Conservation (phyloP, 2,797 vertebrate species). For the Octomys mimax region DNA sequence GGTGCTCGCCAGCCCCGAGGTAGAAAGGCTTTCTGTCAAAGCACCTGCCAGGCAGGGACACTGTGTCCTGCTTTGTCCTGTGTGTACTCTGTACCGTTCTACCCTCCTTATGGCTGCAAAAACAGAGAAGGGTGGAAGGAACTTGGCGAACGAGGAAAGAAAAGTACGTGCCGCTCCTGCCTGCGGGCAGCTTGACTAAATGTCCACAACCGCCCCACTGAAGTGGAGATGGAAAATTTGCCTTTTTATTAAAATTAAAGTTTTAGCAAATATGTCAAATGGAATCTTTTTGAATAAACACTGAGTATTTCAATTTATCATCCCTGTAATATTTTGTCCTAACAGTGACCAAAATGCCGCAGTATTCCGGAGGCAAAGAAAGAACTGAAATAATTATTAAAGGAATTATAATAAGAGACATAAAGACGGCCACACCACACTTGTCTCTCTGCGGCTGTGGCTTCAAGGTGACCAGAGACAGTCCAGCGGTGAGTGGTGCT, state of each 20-base stretch:
- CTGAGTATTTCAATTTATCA: not conserved
- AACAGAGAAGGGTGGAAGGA: not conserved
- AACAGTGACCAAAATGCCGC: not conserved
- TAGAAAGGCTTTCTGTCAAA: not conserved
- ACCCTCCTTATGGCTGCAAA: not conserved
- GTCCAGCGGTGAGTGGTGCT: not conserved
- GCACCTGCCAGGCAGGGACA: not conserved
- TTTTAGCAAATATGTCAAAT: not conserved
- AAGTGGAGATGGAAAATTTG: not conserved
- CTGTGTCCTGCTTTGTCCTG: not conserved
- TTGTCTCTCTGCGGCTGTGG: not conserved
- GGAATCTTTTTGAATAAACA: not conserved
- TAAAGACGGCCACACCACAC: not conserved
- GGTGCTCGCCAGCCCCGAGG: not conserved
- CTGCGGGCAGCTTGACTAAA: not conserved
- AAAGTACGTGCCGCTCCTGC: rapidly evolving
- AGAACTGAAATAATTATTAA: not conserved
- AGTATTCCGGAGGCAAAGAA: not conserved
- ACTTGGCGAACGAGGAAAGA: not conserved
- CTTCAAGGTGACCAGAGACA: not conserved
- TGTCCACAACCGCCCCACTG: not conserved
- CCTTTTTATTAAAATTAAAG: not conserved
- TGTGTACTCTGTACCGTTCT: not conserved
- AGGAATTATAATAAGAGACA: not conserved
- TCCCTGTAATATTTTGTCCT: not conserved